phyloP scores from a whole-genome alignment of 2,113 vertebrate genomes.

The Phocoena sinus region DNA sequence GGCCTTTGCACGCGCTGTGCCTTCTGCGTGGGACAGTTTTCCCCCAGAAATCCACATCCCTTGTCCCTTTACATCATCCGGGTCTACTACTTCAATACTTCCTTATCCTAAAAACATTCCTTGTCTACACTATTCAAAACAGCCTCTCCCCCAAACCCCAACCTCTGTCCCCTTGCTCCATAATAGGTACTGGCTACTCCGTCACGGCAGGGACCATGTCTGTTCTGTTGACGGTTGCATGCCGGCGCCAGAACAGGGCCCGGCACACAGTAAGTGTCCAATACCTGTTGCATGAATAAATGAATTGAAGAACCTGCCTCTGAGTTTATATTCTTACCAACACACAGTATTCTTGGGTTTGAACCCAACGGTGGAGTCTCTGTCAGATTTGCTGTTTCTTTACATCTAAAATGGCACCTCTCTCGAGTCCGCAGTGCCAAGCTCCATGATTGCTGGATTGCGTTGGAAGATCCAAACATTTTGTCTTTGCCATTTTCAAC shows the following conservation, averaged over 20 bases:
- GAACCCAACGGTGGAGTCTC: fast-evolving
- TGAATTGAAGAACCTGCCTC: background rate
- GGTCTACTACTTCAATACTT: background rate
- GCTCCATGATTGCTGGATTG: background rate
- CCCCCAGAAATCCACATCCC: background rate
- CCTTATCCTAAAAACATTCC: background rate
- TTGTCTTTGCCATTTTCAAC: background rate
- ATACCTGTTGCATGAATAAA: background rate
- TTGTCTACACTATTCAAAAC: background rate
- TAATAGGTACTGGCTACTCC: background rate
- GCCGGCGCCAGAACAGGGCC: background rate
- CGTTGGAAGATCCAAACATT: background rate
- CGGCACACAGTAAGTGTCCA: background rate
- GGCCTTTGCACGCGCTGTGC: background rate
- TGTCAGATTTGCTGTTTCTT: background rate
- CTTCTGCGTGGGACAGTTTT: background rate
- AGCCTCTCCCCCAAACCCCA: background rate
- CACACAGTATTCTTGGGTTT: too few species aligned
- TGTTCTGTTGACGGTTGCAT: background rate
- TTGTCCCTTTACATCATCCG: background rate
- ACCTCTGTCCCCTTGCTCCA: background rate
- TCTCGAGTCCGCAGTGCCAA: background rate
- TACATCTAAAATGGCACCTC: background rate
- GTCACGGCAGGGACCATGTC: background rate
- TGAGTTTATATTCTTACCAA: background rate